These are phyloP conservation scores for Sylvilagus floridanus DNA, from an alignment of 2,797 vertebrate genomes.

Conservation along the genomic window DNA sequence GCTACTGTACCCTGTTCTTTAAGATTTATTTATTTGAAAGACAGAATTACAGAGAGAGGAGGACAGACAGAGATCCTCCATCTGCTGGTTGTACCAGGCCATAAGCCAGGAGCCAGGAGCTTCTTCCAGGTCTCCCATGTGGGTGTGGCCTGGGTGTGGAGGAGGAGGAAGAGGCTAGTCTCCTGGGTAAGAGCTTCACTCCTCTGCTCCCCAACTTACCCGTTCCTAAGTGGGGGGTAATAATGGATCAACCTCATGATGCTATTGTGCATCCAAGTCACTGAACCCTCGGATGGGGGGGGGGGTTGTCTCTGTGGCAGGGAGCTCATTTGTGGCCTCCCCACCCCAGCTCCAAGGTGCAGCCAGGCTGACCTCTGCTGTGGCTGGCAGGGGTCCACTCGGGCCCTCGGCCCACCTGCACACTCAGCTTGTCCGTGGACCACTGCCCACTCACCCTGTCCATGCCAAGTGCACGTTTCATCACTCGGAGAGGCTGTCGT, in stretches of 20 bases:
- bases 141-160: no score
- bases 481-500: neutral
- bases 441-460: neutral
- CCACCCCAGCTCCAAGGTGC: neutral
- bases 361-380: neutral
- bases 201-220: neutral
- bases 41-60: no score
- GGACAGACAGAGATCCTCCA: no score
- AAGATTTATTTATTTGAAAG: no score
- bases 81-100: no score
- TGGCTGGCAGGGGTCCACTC: neutral
- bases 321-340: neutral
- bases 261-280: neutral
- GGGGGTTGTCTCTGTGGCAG: neutral
- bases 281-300: neutral
- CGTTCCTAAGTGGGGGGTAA: neutral
- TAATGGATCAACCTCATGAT: neutral
- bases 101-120: no score
- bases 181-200: neutral
- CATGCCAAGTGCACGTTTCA: accelerated
- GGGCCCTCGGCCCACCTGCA: neutral
- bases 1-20: neutral
- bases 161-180: no score
- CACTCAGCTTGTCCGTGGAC: neutral
- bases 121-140: no score